phyloP scores from a whole-genome alignment of 1,140 invertebrate species.

The Panagrolaimus sp. region DNA sequence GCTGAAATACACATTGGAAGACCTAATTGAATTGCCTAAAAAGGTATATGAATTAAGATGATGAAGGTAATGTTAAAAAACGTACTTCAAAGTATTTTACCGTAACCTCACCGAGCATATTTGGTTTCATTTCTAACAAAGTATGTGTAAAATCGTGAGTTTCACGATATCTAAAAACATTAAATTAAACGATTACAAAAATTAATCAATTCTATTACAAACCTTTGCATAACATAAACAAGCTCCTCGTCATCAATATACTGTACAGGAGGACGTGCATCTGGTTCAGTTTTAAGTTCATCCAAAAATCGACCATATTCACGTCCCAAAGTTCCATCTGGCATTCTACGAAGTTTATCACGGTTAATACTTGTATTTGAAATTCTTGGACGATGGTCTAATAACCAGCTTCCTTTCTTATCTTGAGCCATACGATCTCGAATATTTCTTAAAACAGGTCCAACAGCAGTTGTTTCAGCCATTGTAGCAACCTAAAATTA shows the following conservation, averaged over 20 bases:
- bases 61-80: not conserved
- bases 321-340: conserved; percentile 33
- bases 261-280: conserved; percentile 77
- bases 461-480: conserved; percentile 38
- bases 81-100: conserved; percentile 62
- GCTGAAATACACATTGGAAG: conserved; percentile 62
- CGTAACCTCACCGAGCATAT: conserved; percentile 86
- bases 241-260: conserved; percentile 84
- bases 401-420: conserved; percentile 24
- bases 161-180: conserved; percentile 72
- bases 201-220: not conserved
- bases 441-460: conserved; percentile 28
- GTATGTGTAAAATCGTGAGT: conserved; percentile 90
- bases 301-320: conserved; percentile 41
- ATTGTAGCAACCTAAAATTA: conserved; percentile 41
- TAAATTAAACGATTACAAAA: conserved; percentile 15
- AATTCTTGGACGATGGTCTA: conserved; percentile 28
- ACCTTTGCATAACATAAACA: conserved; percentile 88
- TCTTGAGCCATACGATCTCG: conserved; percentile 32
- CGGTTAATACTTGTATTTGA: conserved; percentile 33
- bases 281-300: conserved; percentile 68
- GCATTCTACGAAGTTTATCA: conserved; percentile 22
- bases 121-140: conserved; percentile 82
- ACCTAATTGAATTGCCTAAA: conserved; percentile 59
- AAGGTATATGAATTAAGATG: conserved; percentile 64